Conservation (phyloP, 2,797 vertebrate genomes). For the Sebastes trivittatus region DNA sequence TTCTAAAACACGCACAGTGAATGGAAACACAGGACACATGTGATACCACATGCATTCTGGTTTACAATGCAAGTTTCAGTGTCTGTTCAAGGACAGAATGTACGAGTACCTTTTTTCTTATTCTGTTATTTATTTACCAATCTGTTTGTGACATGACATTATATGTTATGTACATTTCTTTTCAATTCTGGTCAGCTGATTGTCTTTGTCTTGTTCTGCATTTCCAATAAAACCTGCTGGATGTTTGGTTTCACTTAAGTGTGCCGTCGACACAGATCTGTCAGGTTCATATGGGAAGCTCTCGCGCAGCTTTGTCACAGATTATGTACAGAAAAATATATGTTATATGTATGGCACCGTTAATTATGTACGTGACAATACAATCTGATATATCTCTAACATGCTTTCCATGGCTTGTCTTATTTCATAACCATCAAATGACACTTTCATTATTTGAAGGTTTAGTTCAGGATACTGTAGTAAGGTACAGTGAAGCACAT, state of each 20-base stretch:
- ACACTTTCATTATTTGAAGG: not conserved
- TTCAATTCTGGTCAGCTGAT: constrained; percentile 43
- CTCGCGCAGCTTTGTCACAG: not conserved
- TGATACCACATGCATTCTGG: constrained; percentile 9
- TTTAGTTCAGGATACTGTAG: not conserved
- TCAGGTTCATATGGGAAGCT: constrained; percentile 1
- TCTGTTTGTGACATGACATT: constrained; percentile 45
- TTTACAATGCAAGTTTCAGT: constrained; percentile 16
- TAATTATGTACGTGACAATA: constrained; percentile 59
- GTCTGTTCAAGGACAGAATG: constrained; percentile 46
- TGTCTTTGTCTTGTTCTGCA: constrained; percentile 61
- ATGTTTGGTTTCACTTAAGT: constrained; percentile 52
- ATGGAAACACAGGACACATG: not conserved
- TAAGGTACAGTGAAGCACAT: not conserved
- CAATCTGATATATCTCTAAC: constrained; percentile 40
- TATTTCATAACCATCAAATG: not conserved
- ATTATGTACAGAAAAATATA: constrained; percentile 40
- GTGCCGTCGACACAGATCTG: constrained; percentile 13
- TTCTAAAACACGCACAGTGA: not conserved
- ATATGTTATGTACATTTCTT: constrained; percentile 40
- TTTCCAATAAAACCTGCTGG: constrained; percentile 71
- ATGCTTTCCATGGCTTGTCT: not conserved
- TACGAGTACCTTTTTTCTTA: constrained; percentile 34
- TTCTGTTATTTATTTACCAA: constrained; percentile 55
- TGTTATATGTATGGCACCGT: constrained; percentile 42